Evolutionary conservation across 1,140 invertebrate genomes (phyloP), one percentile per base, ranked within the genome.

Genomic region (Ruditapes philippinarum): DNA sequence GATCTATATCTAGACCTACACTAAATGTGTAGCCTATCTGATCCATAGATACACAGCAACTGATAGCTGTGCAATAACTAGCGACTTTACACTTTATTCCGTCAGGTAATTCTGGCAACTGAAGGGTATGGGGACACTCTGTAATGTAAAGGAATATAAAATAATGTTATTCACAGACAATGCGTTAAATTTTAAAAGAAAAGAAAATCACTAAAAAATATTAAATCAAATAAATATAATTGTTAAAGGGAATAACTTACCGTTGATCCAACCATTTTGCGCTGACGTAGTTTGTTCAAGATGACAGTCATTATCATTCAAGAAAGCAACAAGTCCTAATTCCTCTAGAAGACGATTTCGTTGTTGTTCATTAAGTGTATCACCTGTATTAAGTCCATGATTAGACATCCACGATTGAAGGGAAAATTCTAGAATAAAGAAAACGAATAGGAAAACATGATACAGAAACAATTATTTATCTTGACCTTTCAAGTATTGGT

Each of bases 1-100:
- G 45, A 33, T 91, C 88, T 9, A 91, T 38, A 33, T 81, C 79
- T 22, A 81, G 19, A 12, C 1, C 22, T 9, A 42, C 49, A 28
- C 65, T 19, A 40, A 81, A 33, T 1, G 38, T 60, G 25, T 40
- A 25, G 14, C 49, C 49, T 5, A 65, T n/a, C 12, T 22, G 31
- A 7, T 38, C 22, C 14, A 45, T 17, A 12, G 33, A 19, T 11
- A 57, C 49, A 81, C 79, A 81, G 25, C 79, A 81, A 11, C 33
- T 62, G 19, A 65, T 28, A 7, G 28, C 17, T 12, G 79, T 62
- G n/a, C 79, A 81, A 33, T 54, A 45, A 49, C 49, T 40, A 25
- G 11, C 36, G 14, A 81, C 1, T 17, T 25, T n/a, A 45, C 79
- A 81, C 28, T 62, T 0, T 31, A 38, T 28, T 11, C 36, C 42